Evolutionary conservation across 92 coral and sea anemone species (phyloP).

Genomic region (Bergia sp.): DNA sequence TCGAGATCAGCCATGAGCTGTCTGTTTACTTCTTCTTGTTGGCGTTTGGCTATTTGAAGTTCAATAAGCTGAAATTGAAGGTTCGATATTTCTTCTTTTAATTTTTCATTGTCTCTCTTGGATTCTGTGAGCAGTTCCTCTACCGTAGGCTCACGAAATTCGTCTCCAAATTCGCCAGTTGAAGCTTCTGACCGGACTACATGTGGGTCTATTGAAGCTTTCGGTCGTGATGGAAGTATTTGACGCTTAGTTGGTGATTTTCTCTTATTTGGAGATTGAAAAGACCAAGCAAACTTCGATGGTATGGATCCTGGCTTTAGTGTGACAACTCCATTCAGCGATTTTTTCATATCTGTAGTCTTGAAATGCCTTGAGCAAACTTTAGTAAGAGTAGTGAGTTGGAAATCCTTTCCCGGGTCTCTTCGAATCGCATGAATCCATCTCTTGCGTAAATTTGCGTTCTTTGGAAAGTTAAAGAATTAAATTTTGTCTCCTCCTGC

Average conservation of each 20-base stretch:
- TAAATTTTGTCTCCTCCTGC: constrained; percentile 35
- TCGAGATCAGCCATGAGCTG: constrained; percentile 30
- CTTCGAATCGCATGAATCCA: constrained; percentile 50
- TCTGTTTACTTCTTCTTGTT: constrained; percentile 6
- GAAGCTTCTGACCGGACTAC: neutral
- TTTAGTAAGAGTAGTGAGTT: constrained; percentile 19
- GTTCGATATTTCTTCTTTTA: constrained; percentile 5
- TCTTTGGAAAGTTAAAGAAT: constrained; percentile 40
- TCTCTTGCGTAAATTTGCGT: constrained; percentile 17
- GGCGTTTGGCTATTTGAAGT: neutral
- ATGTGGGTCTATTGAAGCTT: no score
- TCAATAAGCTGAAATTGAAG: neutral
- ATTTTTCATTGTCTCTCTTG: constrained; percentile 5
- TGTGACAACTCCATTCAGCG: constrained; percentile 44
- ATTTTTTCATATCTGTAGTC: constrained; percentile 39
- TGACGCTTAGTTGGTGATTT: constrained; percentile 49
- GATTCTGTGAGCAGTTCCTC: constrained; percentile 22
- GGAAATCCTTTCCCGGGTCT: constrained; percentile 44
- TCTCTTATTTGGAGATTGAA: constrained; percentile 33
- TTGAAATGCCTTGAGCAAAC: constrained; percentile 52
- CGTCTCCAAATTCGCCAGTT: neutral
- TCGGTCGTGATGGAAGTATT: constrained; percentile 8
- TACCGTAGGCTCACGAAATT: constrained; percentile 11
- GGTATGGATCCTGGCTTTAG: constrained; percentile 41
- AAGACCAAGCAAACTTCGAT: constrained; percentile 38